Evolutionary conservation across 1,140 invertebrate species (phyloP).

Genomic region (Sycobia sp.): DNA sequence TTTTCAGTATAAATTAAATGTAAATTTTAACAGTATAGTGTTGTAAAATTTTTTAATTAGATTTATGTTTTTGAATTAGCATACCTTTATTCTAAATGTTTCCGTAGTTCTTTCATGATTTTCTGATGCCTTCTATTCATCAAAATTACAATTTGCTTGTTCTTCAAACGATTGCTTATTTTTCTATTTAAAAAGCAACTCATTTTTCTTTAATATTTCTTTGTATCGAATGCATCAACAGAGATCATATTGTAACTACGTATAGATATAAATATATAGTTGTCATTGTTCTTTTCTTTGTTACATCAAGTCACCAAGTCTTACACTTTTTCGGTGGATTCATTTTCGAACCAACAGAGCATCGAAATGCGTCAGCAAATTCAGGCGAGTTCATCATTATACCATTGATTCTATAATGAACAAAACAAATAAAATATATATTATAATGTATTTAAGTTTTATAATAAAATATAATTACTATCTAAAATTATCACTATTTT

Average conservation of each 20-base stretch:
- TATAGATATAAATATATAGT: not conserved
- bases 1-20: not conserved
- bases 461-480: not conserved
- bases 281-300: not conserved
- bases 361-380: slow-evolving; percentile 73
- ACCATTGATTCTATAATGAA: slow-evolving; percentile 63
- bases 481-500: not conserved
- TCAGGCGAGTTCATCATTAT: slow-evolving; percentile 70
- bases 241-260: not conserved
- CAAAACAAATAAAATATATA: too few relatives aligned
- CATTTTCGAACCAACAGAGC: slow-evolving; percentile 68
- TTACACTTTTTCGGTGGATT: slow-evolving; percentile 75
- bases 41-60: not conserved
- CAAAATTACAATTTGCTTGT: not conserved
- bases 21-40: not conserved
- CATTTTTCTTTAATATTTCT: not conserved
- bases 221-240: not conserved
- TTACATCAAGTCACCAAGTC: slow-evolving; percentile 67
- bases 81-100: not conserved
- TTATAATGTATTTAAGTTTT: not conserved
- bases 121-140: not conserved
- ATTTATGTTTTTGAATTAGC: not conserved
- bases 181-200: slow-evolving; percentile 11
- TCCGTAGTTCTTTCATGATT: not conserved
- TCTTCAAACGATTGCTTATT: not conserved